Evolutionary conservation across 1,140 invertebrate genomes (phyloP).

Genomic region (Anastrepha obliqua): DNA sequence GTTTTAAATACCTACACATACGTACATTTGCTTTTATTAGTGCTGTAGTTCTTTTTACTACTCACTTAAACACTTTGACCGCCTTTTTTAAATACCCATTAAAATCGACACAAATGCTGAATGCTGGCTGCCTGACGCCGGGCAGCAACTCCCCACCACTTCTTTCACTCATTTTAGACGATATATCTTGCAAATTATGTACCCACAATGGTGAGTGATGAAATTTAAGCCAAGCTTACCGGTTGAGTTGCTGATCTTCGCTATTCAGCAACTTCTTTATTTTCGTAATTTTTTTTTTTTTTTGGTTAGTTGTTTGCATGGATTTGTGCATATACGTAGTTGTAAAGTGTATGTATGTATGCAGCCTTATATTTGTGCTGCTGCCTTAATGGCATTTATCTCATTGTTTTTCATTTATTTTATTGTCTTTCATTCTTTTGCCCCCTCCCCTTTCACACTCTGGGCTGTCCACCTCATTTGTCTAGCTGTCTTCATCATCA

Average conservation of each 20-base stretch:
- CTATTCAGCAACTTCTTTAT: neutral
- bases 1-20: no score
- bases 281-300: neutral
- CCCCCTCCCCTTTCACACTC: neutral
- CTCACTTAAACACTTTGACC: slow-evolving; percentile 24
- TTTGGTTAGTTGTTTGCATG: neutral
- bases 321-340: neutral
- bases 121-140: neutral
- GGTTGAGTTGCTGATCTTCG: slow-evolving; percentile 31
- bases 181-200: slow-evolving; percentile 7
- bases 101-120: slow-evolving; percentile 40
- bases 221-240: neutral
- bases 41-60: no score
- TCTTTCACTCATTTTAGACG: slow-evolving; percentile 16
- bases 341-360: neutral
- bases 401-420: neutral
- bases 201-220: neutral
- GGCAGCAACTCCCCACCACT: neutral
- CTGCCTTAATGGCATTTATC: neutral
- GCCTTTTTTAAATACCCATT: slow-evolving; percentile 30
- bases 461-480: neutral
- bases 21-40: no score
- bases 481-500: slow-evolving; percentile 13
- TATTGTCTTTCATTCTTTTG: neutral
- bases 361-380: neutral